Percentiles rank a stretch among this genome's conserved stretches.
These are phyloP conservation scores for Harlomillsia oculata DNA, from an alignment of 1,140 invertebrate genomes.

Conservation along the genomic window DNA sequence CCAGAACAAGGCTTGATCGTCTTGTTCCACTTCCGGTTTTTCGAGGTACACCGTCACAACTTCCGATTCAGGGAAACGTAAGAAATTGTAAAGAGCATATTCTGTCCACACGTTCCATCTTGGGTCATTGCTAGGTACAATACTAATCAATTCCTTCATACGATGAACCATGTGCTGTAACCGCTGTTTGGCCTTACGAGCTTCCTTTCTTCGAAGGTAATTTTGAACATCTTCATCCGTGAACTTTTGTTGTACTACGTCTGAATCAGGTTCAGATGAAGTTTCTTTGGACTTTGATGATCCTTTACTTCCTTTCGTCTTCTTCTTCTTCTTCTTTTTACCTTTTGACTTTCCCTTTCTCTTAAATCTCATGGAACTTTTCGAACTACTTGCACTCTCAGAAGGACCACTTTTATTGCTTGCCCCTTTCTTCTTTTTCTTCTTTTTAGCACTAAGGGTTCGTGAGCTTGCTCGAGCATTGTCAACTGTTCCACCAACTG, in stretches of 20 bases:
- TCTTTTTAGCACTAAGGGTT: too few species aligned
- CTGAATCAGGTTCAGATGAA: not conserved
- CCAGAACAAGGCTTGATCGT: constrained; percentile 23
- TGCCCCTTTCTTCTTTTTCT: not conserved
- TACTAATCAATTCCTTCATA: constrained; percentile 25
- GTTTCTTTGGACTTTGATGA: not conserved
- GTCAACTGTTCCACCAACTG: too few species aligned
- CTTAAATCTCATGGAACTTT: not conserved
- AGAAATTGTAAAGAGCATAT: constrained; percentile 15
- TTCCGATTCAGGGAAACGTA: constrained; percentile 8
- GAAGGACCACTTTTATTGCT: not conserved
- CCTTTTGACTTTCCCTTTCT: constrained; percentile 2
- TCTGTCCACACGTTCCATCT: constrained; percentile 24
- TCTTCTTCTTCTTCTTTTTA: constrained; percentile 25
- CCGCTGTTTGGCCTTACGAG: constrained; percentile 3
- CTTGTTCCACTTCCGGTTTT: constrained; percentile 12
- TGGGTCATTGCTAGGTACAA: constrained; percentile 19
- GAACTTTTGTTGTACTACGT: constrained; percentile 12
- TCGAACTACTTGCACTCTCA: not conserved
- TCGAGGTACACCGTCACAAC: constrained; percentile 23
- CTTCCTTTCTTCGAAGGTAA: constrained; percentile 5
- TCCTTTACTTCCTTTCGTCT: constrained; percentile 11
- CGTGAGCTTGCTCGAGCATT: too few species aligned
- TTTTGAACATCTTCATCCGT: constrained; percentile 18
- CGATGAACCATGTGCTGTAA: constrained; percentile 6